Base-by-base conservation (phyloP, 2,113 vertebrate genomes). In the Xiphias gladius region DNA sequence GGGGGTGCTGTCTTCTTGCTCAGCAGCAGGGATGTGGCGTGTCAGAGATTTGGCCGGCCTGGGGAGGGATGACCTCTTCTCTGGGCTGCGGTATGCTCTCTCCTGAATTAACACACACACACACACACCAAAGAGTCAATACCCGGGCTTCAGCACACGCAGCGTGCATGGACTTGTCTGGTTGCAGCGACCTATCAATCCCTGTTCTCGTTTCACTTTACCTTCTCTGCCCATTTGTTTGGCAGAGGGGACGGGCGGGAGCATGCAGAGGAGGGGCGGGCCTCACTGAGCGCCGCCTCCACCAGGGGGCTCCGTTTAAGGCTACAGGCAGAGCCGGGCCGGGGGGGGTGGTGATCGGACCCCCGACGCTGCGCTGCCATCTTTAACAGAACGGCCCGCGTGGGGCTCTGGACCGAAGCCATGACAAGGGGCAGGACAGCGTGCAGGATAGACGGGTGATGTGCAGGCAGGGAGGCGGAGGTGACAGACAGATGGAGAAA, bases 1-100 rank as follows among this genome's bases (percentile, higher is more conserved):
- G 62, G 94, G 94, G 85, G 96, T 93, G 65, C 96, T 95, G 82
- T 98, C 97, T 1, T 97, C 97, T 28, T 96, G 94, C 37, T 97
- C 96, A 84, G 96, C 95, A 26, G 97, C 96, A 0, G 96, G 97
- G 69, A 97, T 93, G 76, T 97, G 96, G 89, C 97, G 95, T 30
- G 97, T 97, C 77, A 98, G 96, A 71, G 97, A 97, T 1, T 97
- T 97, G 67, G 97, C 97, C 14, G 97, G 97, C 92, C 97, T 95
- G 0, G 97, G 97, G 39, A 98, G 95, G 64, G 97, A 97, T 2
- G 97, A 98, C 80, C 97, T 97, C 85, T 98, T 98, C 92, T 98
- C 97, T 0, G 97, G 97, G 85, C 97, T 98, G 93, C 95, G 97
- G 92, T 92, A 95, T 1, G 96, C 66, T 84, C 97, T 94, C 95